Evolutionary conservation across 2,113 vertebrate genomes (phyloP).

Genomic region (Syngnathus scovelli): DNA sequence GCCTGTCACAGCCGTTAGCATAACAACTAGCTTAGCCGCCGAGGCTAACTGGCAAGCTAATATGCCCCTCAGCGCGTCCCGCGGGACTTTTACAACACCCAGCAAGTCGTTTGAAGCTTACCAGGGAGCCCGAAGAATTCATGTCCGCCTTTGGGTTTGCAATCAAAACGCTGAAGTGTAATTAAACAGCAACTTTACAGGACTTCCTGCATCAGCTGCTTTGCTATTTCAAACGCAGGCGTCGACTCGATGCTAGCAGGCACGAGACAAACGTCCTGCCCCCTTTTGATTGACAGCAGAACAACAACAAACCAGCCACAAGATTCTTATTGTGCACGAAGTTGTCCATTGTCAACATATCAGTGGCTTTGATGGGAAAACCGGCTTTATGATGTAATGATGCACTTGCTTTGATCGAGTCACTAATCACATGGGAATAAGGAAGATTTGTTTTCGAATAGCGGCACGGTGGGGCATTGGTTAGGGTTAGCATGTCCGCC

Average conservation of each 20-base stretch:
- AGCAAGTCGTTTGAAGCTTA: conserved; percentile 30
- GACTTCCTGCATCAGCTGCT: conserved; percentile 29
- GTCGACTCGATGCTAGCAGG: conserved; percentile 27
- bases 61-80: background rate
- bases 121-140: conserved; percentile 46
- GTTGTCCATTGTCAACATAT: background rate
- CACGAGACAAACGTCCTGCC: conserved; percentile 18
- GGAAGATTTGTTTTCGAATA: background rate
- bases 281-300: conserved; percentile 24
- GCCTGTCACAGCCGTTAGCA: conserved; percentile 32
- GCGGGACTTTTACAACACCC: background rate
- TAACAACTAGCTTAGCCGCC: conserved; percentile 8
- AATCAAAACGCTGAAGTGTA: background rate
- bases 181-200: conserved; percentile 30
- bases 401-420: background rate
- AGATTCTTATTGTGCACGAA: conserved; percentile 3
- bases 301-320: conserved; percentile 24
- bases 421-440: background rate
- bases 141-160: conserved; percentile 21
- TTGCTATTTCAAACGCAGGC: conserved; percentile 2
- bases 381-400: background rate
- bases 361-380: background rate
- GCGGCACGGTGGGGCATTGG: background rate
- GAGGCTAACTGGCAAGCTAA: conserved; percentile 20
- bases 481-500: too few species aligned